phyloP scores from a whole-genome alignment of 2,113 vertebrate genomes.

The Micronycteris hirsuta region DNA sequence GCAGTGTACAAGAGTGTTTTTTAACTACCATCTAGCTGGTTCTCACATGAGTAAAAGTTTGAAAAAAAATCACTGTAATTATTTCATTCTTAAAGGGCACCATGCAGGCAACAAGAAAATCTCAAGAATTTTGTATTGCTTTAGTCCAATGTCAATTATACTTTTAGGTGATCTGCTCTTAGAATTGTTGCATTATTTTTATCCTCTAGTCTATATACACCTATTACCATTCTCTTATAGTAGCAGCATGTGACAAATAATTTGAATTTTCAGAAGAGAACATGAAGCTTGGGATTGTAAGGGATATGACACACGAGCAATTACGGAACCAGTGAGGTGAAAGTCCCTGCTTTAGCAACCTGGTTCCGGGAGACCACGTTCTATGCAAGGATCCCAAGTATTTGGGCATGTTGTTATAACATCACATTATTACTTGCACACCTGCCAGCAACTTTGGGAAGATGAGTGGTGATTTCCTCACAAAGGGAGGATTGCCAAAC shows the following conservation, averaged over 20 bases:
- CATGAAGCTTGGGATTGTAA: neutral
- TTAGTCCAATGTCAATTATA: neutral
- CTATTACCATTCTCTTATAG: neutral
- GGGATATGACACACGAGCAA: accelerated
- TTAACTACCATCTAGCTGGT: neutral
- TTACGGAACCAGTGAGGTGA: neutral
- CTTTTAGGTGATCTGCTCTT: neutral
- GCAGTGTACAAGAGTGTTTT: neutral
- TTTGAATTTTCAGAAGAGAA: neutral
- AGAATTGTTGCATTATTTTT: neutral
- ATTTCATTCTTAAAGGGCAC: neutral
- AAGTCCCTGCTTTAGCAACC: neutral
- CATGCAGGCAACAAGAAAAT: neutral
- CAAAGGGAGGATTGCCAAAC: neutral
- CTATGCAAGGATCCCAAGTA: neutral
- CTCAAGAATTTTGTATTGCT: neutral
- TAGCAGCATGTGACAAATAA: neutral
- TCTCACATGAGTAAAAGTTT: neutral
- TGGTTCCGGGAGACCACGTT: neutral
- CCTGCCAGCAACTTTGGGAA: neutral
- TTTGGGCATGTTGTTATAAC: neutral
- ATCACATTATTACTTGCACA: neutral
- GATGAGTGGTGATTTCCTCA: neutral
- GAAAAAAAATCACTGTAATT: conserved; percentile 3
- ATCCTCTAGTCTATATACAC: neutral